Evolutionary conservation across 2,113 vertebrate species (phyloP).

Genomic region (Gopherus evgoodei): DNA sequence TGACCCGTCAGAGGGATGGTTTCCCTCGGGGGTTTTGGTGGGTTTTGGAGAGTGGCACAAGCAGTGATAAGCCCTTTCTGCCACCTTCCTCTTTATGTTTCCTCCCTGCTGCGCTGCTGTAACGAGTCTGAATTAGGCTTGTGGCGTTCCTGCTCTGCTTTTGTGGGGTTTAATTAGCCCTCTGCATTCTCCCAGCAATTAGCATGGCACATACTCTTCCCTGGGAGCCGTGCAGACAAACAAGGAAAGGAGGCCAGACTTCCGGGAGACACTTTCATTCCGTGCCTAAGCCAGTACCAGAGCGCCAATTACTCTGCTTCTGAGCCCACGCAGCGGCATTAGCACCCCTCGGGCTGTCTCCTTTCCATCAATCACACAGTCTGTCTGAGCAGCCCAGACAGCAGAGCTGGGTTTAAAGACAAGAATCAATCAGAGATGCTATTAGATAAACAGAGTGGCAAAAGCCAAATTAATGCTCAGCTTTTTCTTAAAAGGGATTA

Average conservation of each 20-base stretch:
- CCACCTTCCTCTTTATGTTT: background rate
- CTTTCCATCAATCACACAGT: conserved; percentile 68
- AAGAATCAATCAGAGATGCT: conserved; percentile 69
- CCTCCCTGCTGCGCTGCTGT: background rate
- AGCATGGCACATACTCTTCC: background rate
- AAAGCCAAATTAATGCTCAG: conserved; percentile 73
- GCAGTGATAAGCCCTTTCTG: background rate
- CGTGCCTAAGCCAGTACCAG: conserved; percentile 40
- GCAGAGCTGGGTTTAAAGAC: conserved; percentile 74
- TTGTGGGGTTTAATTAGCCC: background rate
- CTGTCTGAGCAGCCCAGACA: conserved; percentile 41
- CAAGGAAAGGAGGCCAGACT: conserved; percentile 55
- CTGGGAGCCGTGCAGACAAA: background rate
- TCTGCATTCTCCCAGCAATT: conserved; percentile 26
- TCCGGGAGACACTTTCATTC: conserved; percentile 61
- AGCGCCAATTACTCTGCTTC: background rate
- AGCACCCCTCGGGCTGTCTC: conserved; percentile 60
- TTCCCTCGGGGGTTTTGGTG: background rate
- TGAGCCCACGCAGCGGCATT: conserved; percentile 65
- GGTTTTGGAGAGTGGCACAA: background rate
- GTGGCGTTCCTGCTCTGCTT: background rate
- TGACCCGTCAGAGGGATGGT: background rate
- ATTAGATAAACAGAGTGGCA: conserved; percentile 75
- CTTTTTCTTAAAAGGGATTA: conserved; percentile 69
- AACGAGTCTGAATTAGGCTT: background rate